Percentiles rank a stretch among this genome's conserved stretches.
phyloP scores from a whole-genome alignment of 2,113 vertebrate species.

The Indri indri region DNA sequence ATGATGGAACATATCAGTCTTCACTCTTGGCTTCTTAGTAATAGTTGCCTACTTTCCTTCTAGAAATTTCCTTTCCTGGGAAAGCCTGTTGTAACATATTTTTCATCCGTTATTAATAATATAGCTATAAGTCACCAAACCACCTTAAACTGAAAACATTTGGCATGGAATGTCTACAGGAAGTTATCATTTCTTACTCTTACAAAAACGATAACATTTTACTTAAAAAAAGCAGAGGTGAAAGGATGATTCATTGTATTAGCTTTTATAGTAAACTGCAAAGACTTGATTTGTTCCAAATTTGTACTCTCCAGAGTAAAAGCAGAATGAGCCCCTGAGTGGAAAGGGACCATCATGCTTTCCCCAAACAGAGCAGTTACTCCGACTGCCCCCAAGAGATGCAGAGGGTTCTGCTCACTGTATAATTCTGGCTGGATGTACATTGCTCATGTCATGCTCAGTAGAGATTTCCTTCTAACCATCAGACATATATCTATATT shows the following conservation, averaged over 20 bases:
- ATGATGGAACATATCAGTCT: neutral
- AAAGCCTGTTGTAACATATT: neutral
- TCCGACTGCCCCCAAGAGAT: neutral
- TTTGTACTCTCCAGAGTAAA: neutral
- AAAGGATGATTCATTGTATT: neutral
- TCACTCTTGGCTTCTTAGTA: neutral
- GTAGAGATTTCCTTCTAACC: neutral
- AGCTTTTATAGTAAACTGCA: neutral
- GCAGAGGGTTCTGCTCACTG: neutral
- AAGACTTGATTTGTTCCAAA: neutral
- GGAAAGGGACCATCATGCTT: neutral
- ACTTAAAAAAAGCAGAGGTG: neutral
- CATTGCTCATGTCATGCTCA: neutral
- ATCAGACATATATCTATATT: neutral
- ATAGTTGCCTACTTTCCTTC: neutral
- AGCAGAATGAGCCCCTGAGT: neutral
- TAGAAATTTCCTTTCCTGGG: neutral
- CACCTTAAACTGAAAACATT: neutral
- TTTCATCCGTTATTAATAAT: neutral
- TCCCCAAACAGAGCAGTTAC: neutral
- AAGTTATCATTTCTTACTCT: neutral
- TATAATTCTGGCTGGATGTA: neutral
- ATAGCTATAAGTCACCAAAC: neutral
- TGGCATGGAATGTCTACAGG: neutral
- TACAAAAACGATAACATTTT: neutral